These are phyloP conservation scores for Caenorhabditis elegans DNA, from an alignment of 1,140 invertebrate species.

Conservation along the genomic window DNA sequence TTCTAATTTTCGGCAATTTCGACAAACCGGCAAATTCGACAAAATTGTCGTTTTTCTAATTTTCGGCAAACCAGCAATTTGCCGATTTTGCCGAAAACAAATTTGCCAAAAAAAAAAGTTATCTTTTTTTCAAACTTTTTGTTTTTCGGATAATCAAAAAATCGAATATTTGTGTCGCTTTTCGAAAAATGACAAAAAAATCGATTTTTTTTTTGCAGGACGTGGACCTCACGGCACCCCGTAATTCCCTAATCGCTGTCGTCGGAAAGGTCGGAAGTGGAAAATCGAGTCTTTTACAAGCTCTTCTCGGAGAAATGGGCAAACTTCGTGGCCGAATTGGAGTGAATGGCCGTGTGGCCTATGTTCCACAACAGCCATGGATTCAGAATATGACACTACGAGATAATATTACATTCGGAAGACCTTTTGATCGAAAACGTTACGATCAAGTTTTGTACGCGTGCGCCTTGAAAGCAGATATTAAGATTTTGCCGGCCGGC, in stretches of 20 bases:
- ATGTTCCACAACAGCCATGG: conserved; percentile 74
- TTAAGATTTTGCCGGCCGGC: conserved; percentile 73
- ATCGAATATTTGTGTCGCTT: no score
- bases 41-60: no score
- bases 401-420: conserved; percentile 82
- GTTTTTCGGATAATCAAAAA: no score
- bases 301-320: conserved; percentile 70
- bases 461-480: conserved; percentile 72
- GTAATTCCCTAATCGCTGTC: conserved; percentile 75
- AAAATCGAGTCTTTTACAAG: conserved; percentile 77
- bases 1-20: no score
- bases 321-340: conserved; percentile 44
- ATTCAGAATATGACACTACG: conserved; percentile 78
- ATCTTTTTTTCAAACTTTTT: no score
- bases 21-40: no score
- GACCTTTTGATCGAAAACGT: conserved; percentile 64
- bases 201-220: no score
- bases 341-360: conserved; percentile 39
- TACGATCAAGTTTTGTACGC: conserved; percentile 68
- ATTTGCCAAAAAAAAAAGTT: no score
- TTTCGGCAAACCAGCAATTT: no score
- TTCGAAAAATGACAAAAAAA: no score
- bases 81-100: no score
- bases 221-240: conserved; percentile 45
- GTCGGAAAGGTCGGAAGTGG: conserved; percentile 79